A percentile compares a stretch with the other conserved stretches of the same genome.
These are phyloP conservation scores for Eublepharis macularius DNA, from an alignment of 2,113 vertebrate genomes.

Conservation along the genomic window DNA sequence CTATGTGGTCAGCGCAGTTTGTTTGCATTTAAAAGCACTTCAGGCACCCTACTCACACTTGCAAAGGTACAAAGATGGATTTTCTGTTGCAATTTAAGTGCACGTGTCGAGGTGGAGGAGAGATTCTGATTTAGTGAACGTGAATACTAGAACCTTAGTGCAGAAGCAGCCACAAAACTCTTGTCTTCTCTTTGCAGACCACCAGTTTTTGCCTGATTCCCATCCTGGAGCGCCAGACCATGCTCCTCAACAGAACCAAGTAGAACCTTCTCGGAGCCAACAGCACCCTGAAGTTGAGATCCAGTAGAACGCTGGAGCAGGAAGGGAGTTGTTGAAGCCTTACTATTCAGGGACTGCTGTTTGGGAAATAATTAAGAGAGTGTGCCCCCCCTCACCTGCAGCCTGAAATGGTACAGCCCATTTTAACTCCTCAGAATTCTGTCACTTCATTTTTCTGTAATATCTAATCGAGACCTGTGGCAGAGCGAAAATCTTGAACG, in stretches of 20 bases:
- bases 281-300: neutral
- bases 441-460: too few species aligned
- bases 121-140: too few species aligned
- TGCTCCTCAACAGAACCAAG: neutral
- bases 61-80: too few species aligned
- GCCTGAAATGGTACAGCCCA: neutral
- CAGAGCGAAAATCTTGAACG: neutral
- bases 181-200: neutral
- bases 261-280: neutral
- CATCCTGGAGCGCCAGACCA: slow-evolving; percentile 58
- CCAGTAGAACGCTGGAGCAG: neutral
- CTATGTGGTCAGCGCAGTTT: too few species aligned
- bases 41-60: too few species aligned
- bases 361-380: too few species aligned
- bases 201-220: slow-evolving; percentile 59
- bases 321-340: neutral
- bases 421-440: too few species aligned
- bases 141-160: too few species aligned
- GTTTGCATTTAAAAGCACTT: too few species aligned
- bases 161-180: neutral
- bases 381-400: neutral
- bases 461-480: too few species aligned
- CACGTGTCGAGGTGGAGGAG: too few species aligned
- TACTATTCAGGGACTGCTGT: neutral
- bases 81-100: too few species aligned